These are phyloP conservation scores for Ceratothoa steindachneri DNA, from an alignment of 2,888 invertebrate genomes.

Conservation along the genomic window DNA sequence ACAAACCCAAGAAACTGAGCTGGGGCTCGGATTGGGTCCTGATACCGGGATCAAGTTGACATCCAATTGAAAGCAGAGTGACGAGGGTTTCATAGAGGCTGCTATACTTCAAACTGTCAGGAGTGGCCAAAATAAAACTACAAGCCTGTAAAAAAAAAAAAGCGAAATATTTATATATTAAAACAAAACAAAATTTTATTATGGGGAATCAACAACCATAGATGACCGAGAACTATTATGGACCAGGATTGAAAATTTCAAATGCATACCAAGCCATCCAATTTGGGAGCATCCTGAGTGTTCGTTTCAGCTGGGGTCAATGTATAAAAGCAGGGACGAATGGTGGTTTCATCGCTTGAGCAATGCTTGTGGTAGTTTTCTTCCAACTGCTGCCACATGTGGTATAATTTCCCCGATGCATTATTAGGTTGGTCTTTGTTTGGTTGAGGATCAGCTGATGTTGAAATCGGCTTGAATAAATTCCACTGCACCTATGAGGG, in stretches of 20 bases:
- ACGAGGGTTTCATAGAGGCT: conserved; percentile 78
- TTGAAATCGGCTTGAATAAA: conserved; percentile 61
- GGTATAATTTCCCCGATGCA: conserved; percentile 57
- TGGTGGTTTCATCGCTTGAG: conserved; percentile 56
- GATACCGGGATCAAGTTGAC: conserved; percentile 58
- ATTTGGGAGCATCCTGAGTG: conserved; percentile 77
- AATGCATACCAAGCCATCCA: conserved; percentile 63
- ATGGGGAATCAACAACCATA: too few relatives aligned
- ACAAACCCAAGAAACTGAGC: conserved; percentile 54
- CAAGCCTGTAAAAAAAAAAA: conserved; percentile 62
- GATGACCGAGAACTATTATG: conserved; percentile 67
- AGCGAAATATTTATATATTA: conserved; percentile 45
- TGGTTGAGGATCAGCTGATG: not conserved
- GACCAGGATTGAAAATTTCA: conserved; percentile 54
- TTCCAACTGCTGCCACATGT: conserved; percentile 71
- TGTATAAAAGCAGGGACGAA: conserved; percentile 88
- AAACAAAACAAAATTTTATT: not conserved
- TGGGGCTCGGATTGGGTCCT: conserved; percentile 30
- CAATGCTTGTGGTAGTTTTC: conserved; percentile 60
- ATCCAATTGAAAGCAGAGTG: conserved; percentile 73
- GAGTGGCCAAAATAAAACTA: conserved; percentile 87
- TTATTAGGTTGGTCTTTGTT: not conserved
- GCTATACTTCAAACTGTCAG: conserved; percentile 85
- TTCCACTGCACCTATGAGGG: conserved; percentile 68
- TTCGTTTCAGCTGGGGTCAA: conserved; percentile 72